A percentile compares a stretch with the other conserved stretches of the same genome.
These are phyloP conservation scores for Kradibia gibbosae DNA, from an alignment of 1,140 invertebrate species.

Conservation along the genomic window DNA sequence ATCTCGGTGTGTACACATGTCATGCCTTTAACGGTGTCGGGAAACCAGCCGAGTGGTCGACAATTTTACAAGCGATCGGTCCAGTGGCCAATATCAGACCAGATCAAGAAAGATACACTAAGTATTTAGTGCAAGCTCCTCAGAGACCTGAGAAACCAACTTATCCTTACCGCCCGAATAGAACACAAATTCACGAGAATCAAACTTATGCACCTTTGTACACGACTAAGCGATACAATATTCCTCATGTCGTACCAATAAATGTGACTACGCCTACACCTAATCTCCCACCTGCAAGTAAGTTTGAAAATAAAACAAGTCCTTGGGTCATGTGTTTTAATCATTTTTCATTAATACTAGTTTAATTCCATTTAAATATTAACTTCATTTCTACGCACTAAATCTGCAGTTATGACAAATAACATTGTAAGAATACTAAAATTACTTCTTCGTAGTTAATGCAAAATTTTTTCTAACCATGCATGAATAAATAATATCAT, in stretches of 20 bases:
- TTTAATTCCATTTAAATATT: no score
- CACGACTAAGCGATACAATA: constrained; percentile 52
- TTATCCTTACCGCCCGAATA: constrained; percentile 70
- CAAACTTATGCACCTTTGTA: constrained; percentile 59
- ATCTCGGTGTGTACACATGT: constrained; percentile 88
- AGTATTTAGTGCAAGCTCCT: constrained; percentile 74
- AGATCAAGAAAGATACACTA: constrained; percentile 72
- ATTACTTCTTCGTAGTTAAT: neutral
- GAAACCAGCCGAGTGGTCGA: constrained; percentile 81
- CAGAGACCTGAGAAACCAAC: constrained; percentile 61
- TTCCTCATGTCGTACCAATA: constrained; percentile 60
- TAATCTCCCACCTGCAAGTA: constrained; percentile 23
- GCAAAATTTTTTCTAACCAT: neutral
- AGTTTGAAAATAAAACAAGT: neutral
- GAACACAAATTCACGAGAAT: constrained; percentile 61
- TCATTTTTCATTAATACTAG: no score
- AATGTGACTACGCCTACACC: constrained; percentile 44
- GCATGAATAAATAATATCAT: neutral
- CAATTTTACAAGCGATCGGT: constrained; percentile 80
- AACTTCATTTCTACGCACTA: neutral
- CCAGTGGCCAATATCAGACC: constrained; percentile 74
- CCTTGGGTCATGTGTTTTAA: neutral
- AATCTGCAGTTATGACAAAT: neutral
- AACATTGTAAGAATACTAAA: neutral
- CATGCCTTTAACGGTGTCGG: constrained; percentile 89